phyloP scores from a whole-genome alignment of 2,113 vertebrate genomes.

The Nannobrachium achirus region DNA sequence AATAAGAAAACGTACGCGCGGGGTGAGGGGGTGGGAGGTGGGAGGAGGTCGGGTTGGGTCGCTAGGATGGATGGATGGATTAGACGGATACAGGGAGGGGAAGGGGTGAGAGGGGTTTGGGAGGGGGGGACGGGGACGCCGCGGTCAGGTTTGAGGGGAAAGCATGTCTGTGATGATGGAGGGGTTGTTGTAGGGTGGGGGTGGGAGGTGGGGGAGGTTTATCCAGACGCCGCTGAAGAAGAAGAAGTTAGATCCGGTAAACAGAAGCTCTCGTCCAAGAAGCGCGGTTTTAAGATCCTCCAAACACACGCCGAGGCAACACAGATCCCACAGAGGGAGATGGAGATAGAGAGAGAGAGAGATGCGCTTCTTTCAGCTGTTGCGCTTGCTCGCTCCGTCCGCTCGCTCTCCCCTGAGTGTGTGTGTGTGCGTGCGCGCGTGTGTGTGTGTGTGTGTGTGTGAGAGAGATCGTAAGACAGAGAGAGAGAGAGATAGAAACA shows the following conservation, averaged over 20 bases:
- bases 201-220: slow-evolving; percentile 60
- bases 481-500: slow-evolving; percentile 52
- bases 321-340: neutral
- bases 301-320: too few relatives aligned
- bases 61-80: too few relatives aligned
- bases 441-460: neutral
- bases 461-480: slow-evolving; percentile 12
- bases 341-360: slow-evolving; percentile 16
- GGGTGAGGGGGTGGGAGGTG: slow-evolving; percentile 30
- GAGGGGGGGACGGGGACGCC: neutral
- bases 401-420: slow-evolving; percentile 46
- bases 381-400: slow-evolving; percentile 79
- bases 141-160: slow-evolving; percentile 48
- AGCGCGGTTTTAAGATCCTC: neutral
- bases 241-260: slow-evolving; percentile 17
- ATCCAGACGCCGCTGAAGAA: slow-evolving; percentile 41
- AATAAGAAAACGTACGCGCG: too few relatives aligned
- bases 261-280: slow-evolving; percentile 50
- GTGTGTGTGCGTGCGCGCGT: slow-evolving; percentile 34
- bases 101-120: neutral
- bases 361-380: slow-evolving; percentile 76
- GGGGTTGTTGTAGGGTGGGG: neutral
- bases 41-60: too few relatives aligned
- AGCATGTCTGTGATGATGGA: neutral
- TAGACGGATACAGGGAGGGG: neutral